Percentiles rank a stretch among this genome's conserved stretches.
Evolutionary conservation across 2,888 invertebrate species (phyloP).

Genomic region (Diogma glabrata): DNA sequence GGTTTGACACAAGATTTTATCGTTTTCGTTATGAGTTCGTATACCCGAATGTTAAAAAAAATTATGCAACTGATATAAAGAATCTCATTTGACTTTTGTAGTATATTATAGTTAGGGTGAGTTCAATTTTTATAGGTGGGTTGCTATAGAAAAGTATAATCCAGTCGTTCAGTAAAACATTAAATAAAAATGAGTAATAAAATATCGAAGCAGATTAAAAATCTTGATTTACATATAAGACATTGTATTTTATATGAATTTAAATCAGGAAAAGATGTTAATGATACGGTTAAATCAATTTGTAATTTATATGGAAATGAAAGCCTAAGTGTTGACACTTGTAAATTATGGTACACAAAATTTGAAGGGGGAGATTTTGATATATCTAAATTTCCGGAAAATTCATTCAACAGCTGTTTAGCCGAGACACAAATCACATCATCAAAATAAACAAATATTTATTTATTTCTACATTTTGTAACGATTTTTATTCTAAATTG

Average conservation of each 20-base stretch:
- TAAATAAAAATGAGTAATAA: too few species aligned
- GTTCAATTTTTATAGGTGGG: too few species aligned
- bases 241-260: not conserved
- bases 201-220: too few species aligned
- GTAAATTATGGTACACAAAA: constrained; percentile 1
- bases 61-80: not conserved
- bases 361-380: constrained; percentile 3
- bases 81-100: not conserved
- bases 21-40: not conserved
- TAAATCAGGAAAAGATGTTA: not conserved
- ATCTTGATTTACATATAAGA: not conserved
- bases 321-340: not conserved
- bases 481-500: too few species aligned
- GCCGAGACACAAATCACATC: too few species aligned
- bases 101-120: not conserved
- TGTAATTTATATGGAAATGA: not conserved
- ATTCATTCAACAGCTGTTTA: too few species aligned
- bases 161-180: too few species aligned
- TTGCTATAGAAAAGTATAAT: too few species aligned
- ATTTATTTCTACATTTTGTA: too few species aligned
- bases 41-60: not conserved
- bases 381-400: too few species aligned
- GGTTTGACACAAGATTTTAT: not conserved
- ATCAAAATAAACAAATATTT: too few species aligned
- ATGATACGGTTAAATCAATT: not conserved